Evolutionary conservation across 2,888 invertebrate genomes (phyloP), one percentile per base, ranked within the genome.

Genomic region (Aphodius sticticus): DNA sequence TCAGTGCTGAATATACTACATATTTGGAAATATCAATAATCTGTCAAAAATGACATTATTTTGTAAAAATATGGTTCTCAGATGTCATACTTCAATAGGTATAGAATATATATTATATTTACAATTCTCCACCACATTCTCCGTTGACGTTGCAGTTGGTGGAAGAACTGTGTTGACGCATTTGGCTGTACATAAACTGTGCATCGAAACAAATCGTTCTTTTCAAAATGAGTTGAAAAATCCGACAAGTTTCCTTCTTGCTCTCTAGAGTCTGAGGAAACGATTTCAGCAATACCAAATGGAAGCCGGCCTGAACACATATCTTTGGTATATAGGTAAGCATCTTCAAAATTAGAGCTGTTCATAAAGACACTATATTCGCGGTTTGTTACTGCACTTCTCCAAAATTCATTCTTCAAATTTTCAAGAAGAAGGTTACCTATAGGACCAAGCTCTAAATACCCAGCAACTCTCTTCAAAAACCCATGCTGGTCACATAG

Each of bases 41-140:
- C 26, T 26, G 26, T 26, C 26, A 26, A 26, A 26, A 26, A 26
- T 26, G 26, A 26, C 26, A 26, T 26, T 26, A 26, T 26, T 26
- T 26, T 26, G 26, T 26, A 26, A 26, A 26, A 26, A 26, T 26
- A 26, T 26, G 26, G 3, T 26, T 26, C 26, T 2, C 26, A 26
- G 26, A 26, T 26, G 26, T 26, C 26, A 26, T 26, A 26, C 26
- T 26, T 26, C 26, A 26, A 3, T 26, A 26, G 26, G 26, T 26
- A 26, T 53, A 53, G 12, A 53, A 53, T 53, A 53, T 53, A 1
- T 9, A 78, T 76, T 77, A 79, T 74, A 76, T 85, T 84, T 82
- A 94, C 92, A 87, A 94, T 95, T 89, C 96, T 93, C 96, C 96
- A 96, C 96, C 96, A 96, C 84, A 94, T 93, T 87, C 95, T 95